Evolutionary conservation across 2,113 vertebrate genomes (phyloP).

Genomic region (Nannobrachium achirus): DNA sequence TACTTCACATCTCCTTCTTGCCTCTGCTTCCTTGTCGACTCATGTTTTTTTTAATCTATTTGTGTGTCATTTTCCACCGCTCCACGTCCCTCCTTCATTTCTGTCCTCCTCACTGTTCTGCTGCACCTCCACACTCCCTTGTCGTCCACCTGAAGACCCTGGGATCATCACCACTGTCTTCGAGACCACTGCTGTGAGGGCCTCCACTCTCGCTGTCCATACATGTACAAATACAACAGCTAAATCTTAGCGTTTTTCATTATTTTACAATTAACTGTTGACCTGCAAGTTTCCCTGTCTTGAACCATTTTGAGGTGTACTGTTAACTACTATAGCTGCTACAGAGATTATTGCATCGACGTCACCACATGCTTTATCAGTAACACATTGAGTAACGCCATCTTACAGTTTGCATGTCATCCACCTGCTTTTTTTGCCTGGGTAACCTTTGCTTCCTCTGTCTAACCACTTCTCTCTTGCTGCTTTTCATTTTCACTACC

Average conservation of each 20-base stretch:
- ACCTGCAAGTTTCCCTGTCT: no score
- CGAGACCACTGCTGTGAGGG: conserved; percentile 66
- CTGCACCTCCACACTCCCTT: background rate
- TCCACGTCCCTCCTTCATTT: conserved; percentile 6
- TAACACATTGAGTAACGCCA: no score
- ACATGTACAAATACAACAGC: conserved; percentile 64
- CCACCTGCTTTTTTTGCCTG: no score
- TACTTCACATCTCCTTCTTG: conserved; percentile 1
- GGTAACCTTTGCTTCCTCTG: no score
- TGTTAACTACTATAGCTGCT: no score
- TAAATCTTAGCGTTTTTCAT: background rate
- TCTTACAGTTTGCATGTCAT: no score
- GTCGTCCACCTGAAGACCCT: conserved; percentile 20
- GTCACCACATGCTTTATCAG: no score
- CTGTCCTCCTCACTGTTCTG: background rate
- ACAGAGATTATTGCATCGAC: no score
- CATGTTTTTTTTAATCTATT: no score
- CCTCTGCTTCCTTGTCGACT: no score
- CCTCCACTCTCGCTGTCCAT: conserved; percentile 52
- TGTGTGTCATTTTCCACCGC: background rate
- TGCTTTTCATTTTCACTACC: conserved; percentile 2
- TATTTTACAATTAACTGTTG: no score
- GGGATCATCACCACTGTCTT: conserved; percentile 62
- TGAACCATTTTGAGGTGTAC: no score
- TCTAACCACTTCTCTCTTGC: conserved; percentile 6